Conservation (phyloP, 2,797 vertebrate genomes). For the Lagorchestes hirsutus region DNA sequence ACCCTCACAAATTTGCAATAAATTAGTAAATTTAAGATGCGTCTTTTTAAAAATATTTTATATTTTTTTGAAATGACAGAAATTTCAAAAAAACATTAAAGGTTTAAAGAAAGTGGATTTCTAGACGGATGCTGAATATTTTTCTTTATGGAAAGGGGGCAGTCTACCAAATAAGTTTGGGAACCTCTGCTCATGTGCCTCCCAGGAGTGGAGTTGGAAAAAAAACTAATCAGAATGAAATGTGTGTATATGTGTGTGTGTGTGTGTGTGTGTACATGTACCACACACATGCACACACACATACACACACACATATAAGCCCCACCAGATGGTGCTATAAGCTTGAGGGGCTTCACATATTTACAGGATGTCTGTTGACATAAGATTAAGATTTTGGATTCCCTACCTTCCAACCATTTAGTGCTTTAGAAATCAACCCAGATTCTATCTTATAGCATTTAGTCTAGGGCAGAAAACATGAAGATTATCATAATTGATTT, state of each 20-base stretch:
- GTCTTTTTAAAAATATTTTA: no score
- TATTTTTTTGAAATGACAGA: no score
- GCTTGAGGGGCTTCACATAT: neutral
- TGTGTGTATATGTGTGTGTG: neutral
- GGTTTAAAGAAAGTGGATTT: no score
- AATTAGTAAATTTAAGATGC: no score
- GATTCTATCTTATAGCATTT: neutral
- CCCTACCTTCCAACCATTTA: neutral
- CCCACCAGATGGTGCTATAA: neutral
- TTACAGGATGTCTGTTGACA: neutral
- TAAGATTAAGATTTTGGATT: neutral
- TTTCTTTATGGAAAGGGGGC: no score
- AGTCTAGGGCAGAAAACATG: neutral
- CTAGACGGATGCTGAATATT: no score
- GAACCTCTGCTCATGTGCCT: neutral
- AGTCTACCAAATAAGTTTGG: no score
- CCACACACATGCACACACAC: no score
- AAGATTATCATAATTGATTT: neutral
- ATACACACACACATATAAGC: neutral
- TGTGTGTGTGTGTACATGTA: no score
- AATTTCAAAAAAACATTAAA: no score
- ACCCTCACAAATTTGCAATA: no score
- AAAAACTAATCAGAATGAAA: neutral
- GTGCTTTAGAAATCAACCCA: neutral
- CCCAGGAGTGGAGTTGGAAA: neutral